Evolutionary conservation across 2,888 invertebrate genomes (phyloP), one percentile per base, ranked within the genome.

Genomic region (Tenthredo scrophulariae): DNA sequence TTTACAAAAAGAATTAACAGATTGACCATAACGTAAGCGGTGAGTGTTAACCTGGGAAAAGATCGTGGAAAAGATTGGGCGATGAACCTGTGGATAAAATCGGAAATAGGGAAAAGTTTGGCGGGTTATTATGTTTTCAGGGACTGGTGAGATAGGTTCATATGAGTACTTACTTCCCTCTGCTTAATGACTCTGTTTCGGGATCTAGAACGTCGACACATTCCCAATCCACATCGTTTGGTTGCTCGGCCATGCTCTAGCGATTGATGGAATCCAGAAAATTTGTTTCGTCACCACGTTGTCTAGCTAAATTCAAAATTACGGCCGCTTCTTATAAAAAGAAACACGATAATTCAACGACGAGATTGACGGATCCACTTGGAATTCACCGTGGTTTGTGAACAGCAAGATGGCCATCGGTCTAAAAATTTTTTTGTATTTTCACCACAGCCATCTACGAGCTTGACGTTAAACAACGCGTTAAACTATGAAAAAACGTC

Each of bases 231-330:
- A 13, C 10, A 40, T 40, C 62, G 62, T 62, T 80, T 33, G 18
- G 58, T 62, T 58, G 80, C 46, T 80, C 80, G 22, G 80, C 80
- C 80, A 80, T 80, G 62, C n/a, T 80, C 13, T 40, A 37, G 15
- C 13, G 18, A 22, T 80, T 54, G 22, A 62, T 58, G 37, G 43
- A 3, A 62, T 37, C 62, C 22, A 18, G 6, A n/a, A 26, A 37
- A 80, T 58, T 80, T 62, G 22, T 26, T 80, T n/a, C 50, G 54
- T 77, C 54, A 29, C n/a, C 50, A 7, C 54, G 33, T 9, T 74
- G 43, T 50, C 18, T 77, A 54, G 54, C 18, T 54, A 40, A 54
- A 6, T 33, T 29, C 9, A 50, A 29, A 77, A 54, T 77, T 33
- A 29, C 13, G 29, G 18, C 4, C 77, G 33, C n/a, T 50, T 54